Conservation (phyloP, 2,113 vertebrate species). For the Cebidichthys violaceus region DNA sequence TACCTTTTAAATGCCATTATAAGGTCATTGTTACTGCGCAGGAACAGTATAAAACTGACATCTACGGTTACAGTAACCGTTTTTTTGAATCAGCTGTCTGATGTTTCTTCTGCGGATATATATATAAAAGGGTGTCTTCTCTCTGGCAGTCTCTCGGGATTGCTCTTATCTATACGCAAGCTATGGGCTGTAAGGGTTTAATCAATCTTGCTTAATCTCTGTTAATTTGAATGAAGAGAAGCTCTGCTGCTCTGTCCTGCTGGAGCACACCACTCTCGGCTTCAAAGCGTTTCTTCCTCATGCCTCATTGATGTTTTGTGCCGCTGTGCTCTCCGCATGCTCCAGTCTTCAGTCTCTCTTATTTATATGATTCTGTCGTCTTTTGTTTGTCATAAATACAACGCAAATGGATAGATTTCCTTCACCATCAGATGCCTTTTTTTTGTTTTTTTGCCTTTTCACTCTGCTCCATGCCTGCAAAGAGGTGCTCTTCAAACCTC, state of each 20-base stretch:
- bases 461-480: slow-evolving; percentile 27
- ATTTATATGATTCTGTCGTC: slow-evolving; percentile 12
- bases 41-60: neutral
- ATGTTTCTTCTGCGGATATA: slow-evolving; percentile 16
- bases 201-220: slow-evolving; percentile 23
- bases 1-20: slow-evolving; percentile 4
- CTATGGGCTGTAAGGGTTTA: slow-evolving; percentile 32
- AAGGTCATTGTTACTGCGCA: neutral
- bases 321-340: slow-evolving; percentile 36
- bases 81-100: neutral
- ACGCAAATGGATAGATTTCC: slow-evolving; percentile 27
- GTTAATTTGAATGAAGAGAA: slow-evolving; percentile 41
- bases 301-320: slow-evolving; percentile 37
- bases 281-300: slow-evolving; percentile 25
- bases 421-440: slow-evolving; percentile 32
- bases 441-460: slow-evolving; percentile 23
- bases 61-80: neutral
- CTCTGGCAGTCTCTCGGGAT: slow-evolving; percentile 28
- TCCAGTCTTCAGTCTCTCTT: slow-evolving; percentile 11
- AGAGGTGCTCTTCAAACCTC: slow-evolving; percentile 46
- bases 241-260: slow-evolving; percentile 55
- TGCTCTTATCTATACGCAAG: slow-evolving; percentile 6
- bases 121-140: neutral
- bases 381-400: slow-evolving; percentile 19
- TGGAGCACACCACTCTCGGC: slow-evolving; percentile 41